Evolutionary conservation across 2,888 invertebrate species (phyloP), one percentile per base, ranked within the genome.

Genomic region (Aspidapion aeneum): DNA sequence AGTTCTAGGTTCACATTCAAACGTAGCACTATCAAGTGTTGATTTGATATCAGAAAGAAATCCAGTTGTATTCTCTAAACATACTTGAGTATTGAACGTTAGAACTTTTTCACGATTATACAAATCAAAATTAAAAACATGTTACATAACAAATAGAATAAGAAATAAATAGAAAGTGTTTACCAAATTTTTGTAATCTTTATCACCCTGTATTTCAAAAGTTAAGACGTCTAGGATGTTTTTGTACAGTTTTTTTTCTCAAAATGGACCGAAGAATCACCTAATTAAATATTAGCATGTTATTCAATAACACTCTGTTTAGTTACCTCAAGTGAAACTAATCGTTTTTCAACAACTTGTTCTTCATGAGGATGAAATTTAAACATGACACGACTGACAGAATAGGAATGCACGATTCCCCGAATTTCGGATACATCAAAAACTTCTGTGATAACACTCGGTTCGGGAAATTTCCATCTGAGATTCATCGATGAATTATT

Each of bases 401-500:
- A 82, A 67, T 80, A 74, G 62, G 84, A 77, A 17, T 70, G 71
- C 22, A 85, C 80, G 12, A 78, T 77, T 7, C 84, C 84, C 7
- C 77, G 74, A 2, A 77, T 78, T 60, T 79, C 75, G 1, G 79
- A 74, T 70, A 85, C 80, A 66, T 81, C 81, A 68, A 84, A 84
- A 68, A 83, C 63, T 21, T 70, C 68, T n/a, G 63, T 66, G 20
- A 81, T 78, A 20, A 82, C 81, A 7, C 77, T 71, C 1, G 77
- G 67, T 66, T 82, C 82, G 49, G 76, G 74, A 68, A 87, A 79
- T 71, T 79, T 78, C 87, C 87, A 87, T 75, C 80, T 81, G 55
- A 87, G 74, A 16, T 84, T 79, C 56, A 86, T 74, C 35, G 83
- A 80, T 0, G 86, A 84, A 70, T 84, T 82, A 71, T 87, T 88